phyloP scores from a whole-genome alignment of 2,113 vertebrate genomes.

The Manacus vitellinus region DNA sequence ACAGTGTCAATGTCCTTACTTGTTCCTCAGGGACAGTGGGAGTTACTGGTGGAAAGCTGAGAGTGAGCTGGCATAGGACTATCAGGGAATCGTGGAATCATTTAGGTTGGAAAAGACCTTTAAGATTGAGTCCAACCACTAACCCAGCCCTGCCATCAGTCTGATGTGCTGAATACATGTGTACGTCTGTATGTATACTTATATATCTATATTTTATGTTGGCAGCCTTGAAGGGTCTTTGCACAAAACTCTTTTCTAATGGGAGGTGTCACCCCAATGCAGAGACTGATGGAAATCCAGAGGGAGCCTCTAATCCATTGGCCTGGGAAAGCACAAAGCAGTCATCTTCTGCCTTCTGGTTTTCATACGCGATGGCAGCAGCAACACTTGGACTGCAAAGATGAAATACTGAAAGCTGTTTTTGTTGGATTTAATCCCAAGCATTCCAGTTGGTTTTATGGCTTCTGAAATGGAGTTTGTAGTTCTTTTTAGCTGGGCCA shows the following conservation, averaged over 20 bases:
- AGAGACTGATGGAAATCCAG: background rate
- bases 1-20: background rate
- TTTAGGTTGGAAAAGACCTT: background rate
- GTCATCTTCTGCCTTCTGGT: background rate
- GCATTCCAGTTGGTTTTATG: slow-evolving; percentile 53
- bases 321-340: background rate
- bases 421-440: slow-evolving; percentile 25
- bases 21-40: background rate
- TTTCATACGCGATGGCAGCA: background rate
- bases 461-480: slow-evolving; percentile 40
- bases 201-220: background rate
- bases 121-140: background rate
- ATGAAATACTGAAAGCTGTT: slow-evolving; percentile 42
- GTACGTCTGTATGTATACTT: background rate
- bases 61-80: background rate
- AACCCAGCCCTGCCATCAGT: background rate
- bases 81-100: background rate
- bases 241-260: background rate
- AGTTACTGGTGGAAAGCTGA: background rate
- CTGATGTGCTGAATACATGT: background rate
- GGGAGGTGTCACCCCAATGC: rapidly evolving
- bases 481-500: background rate
- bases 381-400: background rate
- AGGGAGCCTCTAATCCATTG: background rate
- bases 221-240: background rate